A percentile compares a stretch with the other conserved stretches of the same genome.
phyloP scores from a whole-genome alignment of 2,888 invertebrate species.

The Apamea sordens region DNA sequence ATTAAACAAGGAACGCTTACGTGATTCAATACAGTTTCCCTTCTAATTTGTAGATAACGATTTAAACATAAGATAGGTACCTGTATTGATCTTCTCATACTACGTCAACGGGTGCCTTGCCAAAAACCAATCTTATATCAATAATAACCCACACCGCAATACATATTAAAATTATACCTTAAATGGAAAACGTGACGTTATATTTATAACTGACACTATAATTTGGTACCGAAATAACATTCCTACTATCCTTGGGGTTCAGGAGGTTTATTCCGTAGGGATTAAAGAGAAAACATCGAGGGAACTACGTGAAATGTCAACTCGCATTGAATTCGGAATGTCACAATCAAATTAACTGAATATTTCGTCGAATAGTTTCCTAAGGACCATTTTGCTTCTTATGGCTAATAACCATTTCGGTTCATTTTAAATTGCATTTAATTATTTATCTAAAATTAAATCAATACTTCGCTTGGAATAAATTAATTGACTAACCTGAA shows the following conservation, averaged over 20 bases:
- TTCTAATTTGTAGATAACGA: not conserved
- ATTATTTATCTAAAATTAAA: slow-evolving; percentile 49
- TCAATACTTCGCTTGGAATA: slow-evolving; percentile 17
- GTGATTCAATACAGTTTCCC: not conserved
- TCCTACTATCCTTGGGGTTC: slow-evolving; percentile 16
- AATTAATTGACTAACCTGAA: slow-evolving; percentile 33
- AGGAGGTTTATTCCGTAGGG: slow-evolving; percentile 38
- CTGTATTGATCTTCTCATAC: slow-evolving; percentile 1
- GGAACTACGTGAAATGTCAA: slow-evolving; percentile 43
- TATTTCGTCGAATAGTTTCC: not conserved
- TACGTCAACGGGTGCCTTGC: not conserved
- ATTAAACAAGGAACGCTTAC: not conserved
- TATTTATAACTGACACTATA: slow-evolving; percentile 15
- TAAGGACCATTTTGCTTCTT: too few relatives aligned
- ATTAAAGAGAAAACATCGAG: slow-evolving; percentile 2
- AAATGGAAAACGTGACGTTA: slow-evolving; percentile 42
- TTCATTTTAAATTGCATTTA: slow-evolving; percentile 12
- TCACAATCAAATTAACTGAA: slow-evolving; percentile 8
- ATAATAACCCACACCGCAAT: slow-evolving; percentile 28
- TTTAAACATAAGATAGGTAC: not conserved
- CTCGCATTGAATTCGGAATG: slow-evolving; percentile 37
- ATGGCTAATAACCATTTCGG: not conserved
- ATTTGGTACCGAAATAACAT: slow-evolving; percentile 42
- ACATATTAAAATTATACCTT: slow-evolving; percentile 13
- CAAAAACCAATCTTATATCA: slow-evolving; percentile 19